Evolutionary conservation across 1,140 invertebrate species (phyloP), one percentile per base, ranked within the genome.

Genomic region (Daktulosphaira vitifoliae): DNA sequence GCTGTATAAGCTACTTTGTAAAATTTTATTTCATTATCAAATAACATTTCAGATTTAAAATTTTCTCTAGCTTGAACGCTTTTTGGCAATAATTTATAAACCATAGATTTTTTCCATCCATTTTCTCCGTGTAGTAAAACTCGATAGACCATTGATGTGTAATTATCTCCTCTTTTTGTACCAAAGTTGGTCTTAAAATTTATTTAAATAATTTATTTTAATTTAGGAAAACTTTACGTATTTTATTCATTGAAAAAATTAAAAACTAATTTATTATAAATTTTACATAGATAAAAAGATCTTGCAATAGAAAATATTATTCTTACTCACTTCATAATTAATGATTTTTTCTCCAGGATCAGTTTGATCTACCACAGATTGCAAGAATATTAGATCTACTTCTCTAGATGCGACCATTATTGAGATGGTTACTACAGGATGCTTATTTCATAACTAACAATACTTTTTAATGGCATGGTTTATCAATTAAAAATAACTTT

Each of bases 1-100:
- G 80, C 78, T 22, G 84, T 83, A 78, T 84, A 81, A 7, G 85
- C 83, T 62, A 81, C 77, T 16, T 79, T 85, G 68, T 87, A 86
- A 70, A 87, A 86, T 2, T 81, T 81, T 4, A 85, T 82, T 71
- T 86, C 84, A 66, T 86, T 87, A 66, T 81, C 80, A 69, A 87
- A 87, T 0, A 87, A 70, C 44, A 81, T 76, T 54, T 85, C 84
- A 69, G 84, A 85, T 71, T 85, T 85, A 68, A 81, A 86, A 0
- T 81, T 79, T 66, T 85, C 83, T 23, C 84, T 73, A 26, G 78
- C 74, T n/a, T 80, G 75, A 2, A 76, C 76, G 15, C 81, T 85
- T 53, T 84, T 80, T 0, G 84, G 84, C 25, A 86, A 70, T 66
- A 83, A 78, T 74, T 87, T 87, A 72, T 84, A 85, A 44, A 87